Percentiles rank a stretch among this genome's conserved stretches.
These are phyloP conservation scores for Willisornis vidua DNA, from an alignment of 2,113 vertebrate species.

Conservation along the genomic window DNA sequence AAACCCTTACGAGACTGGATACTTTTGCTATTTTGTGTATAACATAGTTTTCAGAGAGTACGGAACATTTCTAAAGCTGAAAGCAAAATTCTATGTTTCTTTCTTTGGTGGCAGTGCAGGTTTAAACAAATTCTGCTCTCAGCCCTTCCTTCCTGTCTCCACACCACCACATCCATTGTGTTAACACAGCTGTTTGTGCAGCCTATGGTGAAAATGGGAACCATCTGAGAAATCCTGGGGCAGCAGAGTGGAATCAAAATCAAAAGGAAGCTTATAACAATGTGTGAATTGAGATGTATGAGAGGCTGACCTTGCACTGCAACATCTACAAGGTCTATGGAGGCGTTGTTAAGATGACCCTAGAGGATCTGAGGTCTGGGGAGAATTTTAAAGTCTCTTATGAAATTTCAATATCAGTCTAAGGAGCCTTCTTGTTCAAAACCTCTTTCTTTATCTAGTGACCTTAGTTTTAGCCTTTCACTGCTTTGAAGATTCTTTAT, in stretches of 20 bases:
- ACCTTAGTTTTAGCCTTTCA: not conserved
- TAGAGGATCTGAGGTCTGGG: not conserved
- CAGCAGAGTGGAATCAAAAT: not conserved
- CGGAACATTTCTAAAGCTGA: not conserved
- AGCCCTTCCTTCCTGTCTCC: not conserved
- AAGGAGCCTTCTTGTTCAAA: not conserved
- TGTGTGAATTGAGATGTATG: not conserved
- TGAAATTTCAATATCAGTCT: not conserved
- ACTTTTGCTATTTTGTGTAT: not conserved
- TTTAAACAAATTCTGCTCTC: not conserved
- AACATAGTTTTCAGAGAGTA: not conserved
- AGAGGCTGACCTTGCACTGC: not conserved
- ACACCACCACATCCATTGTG: not conserved
- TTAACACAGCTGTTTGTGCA: not conserved
- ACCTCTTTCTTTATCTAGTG: not conserved
- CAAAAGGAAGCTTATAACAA: constrained; percentile 6
- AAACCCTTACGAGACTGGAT: not conserved
- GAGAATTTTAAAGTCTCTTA: not conserved
- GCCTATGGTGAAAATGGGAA: constrained; percentile 2
- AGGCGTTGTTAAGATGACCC: not conserved
- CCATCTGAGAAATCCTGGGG: not conserved
- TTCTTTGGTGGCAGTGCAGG: not conserved
- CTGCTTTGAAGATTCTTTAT: not conserved
- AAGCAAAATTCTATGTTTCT: not conserved
- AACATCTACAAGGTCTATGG: not conserved